Evolutionary conservation across 2,888 invertebrate genomes (phyloP), one percentile per base, ranked within the genome.

Genomic region (Cheilosia pagana): DNA sequence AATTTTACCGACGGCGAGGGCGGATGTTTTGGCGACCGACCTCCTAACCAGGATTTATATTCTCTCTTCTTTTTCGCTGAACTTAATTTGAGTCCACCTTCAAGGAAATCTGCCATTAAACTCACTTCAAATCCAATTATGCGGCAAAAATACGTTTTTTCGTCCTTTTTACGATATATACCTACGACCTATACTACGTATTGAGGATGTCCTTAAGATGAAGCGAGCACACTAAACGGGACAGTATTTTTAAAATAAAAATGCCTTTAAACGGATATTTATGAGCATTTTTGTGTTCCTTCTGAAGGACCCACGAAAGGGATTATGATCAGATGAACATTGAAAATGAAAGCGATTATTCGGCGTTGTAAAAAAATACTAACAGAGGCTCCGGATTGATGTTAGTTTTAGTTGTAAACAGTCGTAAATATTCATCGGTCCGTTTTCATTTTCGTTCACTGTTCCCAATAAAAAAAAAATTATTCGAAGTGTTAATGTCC

Each of bases 61-160:
- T 55, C 19, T 48, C n/a, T 25, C 63, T 12, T 28, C 2, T 21
- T 28, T 1, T 21, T 19, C 14, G 10, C 59, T 35, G 41, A 50
- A 75, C 68, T 75, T 81, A 75, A 76, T 76, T 81, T 76, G 76
- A 81, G 63, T 71, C 63, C 52, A 53, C 21, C 31, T 57, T 50
- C 67, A 62, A 63, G 52, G 75, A 45, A 85, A 85, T 85, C 85
- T 85, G 62, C 81, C 81, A 81, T 81, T 85, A 85, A 85, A 85
- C 48, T 85, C 75, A 65, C 85, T 85, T 79, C 71, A 75, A 79
- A 85, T 85, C 71, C 81, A 85, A 85, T 85, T 85, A 85, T 85
- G 85, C 79, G 81, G 67, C 81, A 81, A 77, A 71, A 81, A 81
- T 76, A 70, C 85, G 59, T 41, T 83, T 53, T 67, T 48, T 35